Percentiles rank a stretch among this genome's conserved stretches.
These are phyloP conservation scores for Linepithema humile DNA, from an alignment of 1,140 invertebrate genomes.

Conservation along the genomic window DNA sequence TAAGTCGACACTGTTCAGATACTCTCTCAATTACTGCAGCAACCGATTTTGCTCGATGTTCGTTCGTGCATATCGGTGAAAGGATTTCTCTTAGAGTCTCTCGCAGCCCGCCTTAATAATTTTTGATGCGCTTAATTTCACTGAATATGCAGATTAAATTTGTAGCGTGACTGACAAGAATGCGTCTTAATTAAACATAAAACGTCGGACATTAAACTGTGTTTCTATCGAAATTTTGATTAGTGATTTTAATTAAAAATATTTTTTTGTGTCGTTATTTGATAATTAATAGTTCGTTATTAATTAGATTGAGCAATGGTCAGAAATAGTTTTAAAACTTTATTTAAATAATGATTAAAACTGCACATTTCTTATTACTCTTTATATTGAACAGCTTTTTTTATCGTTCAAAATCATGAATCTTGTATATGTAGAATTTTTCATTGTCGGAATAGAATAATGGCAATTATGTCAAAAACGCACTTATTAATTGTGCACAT, in stretches of 20 bases:
- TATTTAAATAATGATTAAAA: background rate
- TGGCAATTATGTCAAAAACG: constrained; percentile 32
- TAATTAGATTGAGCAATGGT: background rate
- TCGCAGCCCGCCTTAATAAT: constrained; percentile 17
- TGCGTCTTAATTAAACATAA: constrained; percentile 28
- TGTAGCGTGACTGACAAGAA: constrained; percentile 41
- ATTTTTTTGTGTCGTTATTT: too few species aligned
- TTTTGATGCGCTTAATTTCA: constrained; percentile 52
- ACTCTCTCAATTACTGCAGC: constrained; percentile 14
- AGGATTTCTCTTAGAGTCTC: constrained; percentile 36
- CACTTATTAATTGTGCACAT: constrained; percentile 6
- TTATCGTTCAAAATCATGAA: background rate
- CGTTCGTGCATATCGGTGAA: constrained; percentile 45
- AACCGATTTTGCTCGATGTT: constrained; percentile 42
- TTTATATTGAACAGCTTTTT: too few species aligned
- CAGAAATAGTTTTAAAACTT: background rate
- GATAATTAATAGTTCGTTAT: too few species aligned
- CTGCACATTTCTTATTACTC: background rate
- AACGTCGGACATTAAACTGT: background rate
- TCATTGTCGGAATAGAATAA: background rate
- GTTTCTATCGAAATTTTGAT: constrained; percentile 9
- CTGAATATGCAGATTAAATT: constrained; percentile 32
- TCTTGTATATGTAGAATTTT: constrained; percentile 11
- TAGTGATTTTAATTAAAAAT: background rate
- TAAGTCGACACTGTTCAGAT: constrained; percentile 11